phyloP scores from a whole-genome alignment of 2,797 vertebrate species.

The Poeciliopsis infans region DNA sequence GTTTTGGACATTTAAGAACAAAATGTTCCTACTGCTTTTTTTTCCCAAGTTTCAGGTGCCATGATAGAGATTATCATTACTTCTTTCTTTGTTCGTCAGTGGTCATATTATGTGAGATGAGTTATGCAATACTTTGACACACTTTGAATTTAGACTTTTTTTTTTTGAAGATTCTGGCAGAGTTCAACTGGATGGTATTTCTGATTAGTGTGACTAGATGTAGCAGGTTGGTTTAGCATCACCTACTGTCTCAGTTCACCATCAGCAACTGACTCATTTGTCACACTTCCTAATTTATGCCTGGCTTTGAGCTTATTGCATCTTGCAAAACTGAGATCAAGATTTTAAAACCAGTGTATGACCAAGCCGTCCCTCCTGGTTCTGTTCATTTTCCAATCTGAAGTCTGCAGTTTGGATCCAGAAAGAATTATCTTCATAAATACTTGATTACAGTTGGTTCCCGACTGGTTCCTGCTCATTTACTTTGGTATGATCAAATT shows the following conservation, averaged over 20 bases:
- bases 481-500: not conserved
- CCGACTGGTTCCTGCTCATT: not conserved
- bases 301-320: not conserved
- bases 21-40: not conserved
- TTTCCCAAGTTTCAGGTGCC: not conserved
- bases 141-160: constrained; percentile 8
- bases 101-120: constrained; percentile 12
- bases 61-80: not conserved
- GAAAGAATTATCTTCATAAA: not conserved
- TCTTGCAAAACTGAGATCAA: not conserved
- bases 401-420: not conserved
- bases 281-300: not conserved
- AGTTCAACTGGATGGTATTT: not conserved
- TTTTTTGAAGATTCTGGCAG: constrained; percentile 19
- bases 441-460: not conserved
- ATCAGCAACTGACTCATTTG: not conserved
- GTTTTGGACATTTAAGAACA: not conserved
- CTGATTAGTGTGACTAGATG: not conserved
- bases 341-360: not conserved
- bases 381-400: not conserved
- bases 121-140: constrained; percentile 17
- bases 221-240: not conserved
- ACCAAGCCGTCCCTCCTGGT: not conserved
- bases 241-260: not conserved
- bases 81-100: not conserved